These are phyloP conservation scores for Cistogaster globosa DNA, from an alignment of 2,888 invertebrate genomes.

Conservation along the genomic window DNA sequence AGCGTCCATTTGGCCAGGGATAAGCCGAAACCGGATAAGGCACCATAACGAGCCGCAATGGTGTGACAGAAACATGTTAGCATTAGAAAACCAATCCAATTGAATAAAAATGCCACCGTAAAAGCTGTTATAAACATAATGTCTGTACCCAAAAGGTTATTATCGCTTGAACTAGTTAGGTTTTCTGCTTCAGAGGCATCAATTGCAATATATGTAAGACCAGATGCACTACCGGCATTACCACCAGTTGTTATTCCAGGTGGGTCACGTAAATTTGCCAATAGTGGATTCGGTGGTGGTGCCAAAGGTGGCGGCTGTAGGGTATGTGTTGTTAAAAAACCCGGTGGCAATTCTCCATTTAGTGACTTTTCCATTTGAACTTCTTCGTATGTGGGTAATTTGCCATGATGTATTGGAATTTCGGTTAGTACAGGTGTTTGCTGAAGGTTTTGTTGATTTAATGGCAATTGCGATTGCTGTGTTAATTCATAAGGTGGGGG, in stretches of 20 bases:
- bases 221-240: conserved; percentile 81
- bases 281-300: conserved; percentile 77
- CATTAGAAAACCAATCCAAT: conserved; percentile 96
- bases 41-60: conserved; percentile 96
- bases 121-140: conserved; percentile 97
- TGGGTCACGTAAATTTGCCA: conserved; percentile 78
- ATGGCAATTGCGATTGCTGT: conserved; percentile 59
- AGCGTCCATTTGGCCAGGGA: conserved; percentile 97
- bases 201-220: conserved; percentile 89
- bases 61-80: conserved; percentile 97
- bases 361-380: conserved; percentile 93
- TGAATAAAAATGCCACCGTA: conserved; percentile 97
- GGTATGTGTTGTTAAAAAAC: conserved; percentile 78
- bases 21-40: conserved; percentile 95
- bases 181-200: conserved; percentile 88
- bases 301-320: conserved; percentile 78
- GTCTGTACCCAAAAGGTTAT: conserved; percentile 94
- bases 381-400: conserved; percentile 94
- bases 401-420: conserved; percentile 85
- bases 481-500: conserved; percentile 91
- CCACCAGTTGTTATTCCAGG: conserved; percentile 17
- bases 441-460: conserved; percentile 62
- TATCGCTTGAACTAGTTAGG: conserved; percentile 88
- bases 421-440: conserved; percentile 55
- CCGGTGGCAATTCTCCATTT: conserved; percentile 86